Base-by-base conservation (phyloP, 1,140 invertebrate genomes). In the Leptestheria dahalacensis region DNA sequence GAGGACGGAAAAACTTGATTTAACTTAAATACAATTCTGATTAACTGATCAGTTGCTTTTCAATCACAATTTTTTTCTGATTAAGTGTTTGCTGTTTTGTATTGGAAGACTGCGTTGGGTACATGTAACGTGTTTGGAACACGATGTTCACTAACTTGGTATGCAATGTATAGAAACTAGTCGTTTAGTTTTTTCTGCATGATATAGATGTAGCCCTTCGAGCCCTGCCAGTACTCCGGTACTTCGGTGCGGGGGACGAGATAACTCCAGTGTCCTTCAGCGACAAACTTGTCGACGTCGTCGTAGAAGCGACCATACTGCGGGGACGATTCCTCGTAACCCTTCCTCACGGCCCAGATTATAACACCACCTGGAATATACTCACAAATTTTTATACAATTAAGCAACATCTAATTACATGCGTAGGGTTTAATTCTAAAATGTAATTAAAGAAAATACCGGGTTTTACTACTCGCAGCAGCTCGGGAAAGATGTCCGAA, bases 391-490 rank as follows among this genome's bases (percentile, higher is more conserved):
- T n/a, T n/a, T n/a, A n/a, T n/a, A n/a, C 47, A n/a, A n/a, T 4
- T 21, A 1, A 1, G 48, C 21, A 24, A 20, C 15, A 46, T 20
- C 25, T 41, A 12, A 20, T 24, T 41, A 20, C n/a, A 6, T 11
- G 6, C 23, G 18, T 48, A 2, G 24, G 10, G 11, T 21, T 20
- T 29, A 25, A n/a, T 2, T 21, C n/a, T 26, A 20, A 48, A 11
- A 15, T 10, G 20, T 48, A 1, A 2, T 15, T 41, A 41, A 47
- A 26, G 18, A n/a, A 24, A 26, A 1, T 52, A 65, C 65, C 65
- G 62, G 23, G 51, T 59, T 66, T 66, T 2, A 56, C 33, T 10
- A 65, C 21, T 20, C 61, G 60, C 18, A 64, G 11, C 21, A 66
- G 57, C 23, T 65, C 56, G 9, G 33, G 26, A 21, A 65, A 61